phyloP scores from a whole-genome alignment of 64 coral and sea anemone species.

The Anthopleura sola region DNA sequence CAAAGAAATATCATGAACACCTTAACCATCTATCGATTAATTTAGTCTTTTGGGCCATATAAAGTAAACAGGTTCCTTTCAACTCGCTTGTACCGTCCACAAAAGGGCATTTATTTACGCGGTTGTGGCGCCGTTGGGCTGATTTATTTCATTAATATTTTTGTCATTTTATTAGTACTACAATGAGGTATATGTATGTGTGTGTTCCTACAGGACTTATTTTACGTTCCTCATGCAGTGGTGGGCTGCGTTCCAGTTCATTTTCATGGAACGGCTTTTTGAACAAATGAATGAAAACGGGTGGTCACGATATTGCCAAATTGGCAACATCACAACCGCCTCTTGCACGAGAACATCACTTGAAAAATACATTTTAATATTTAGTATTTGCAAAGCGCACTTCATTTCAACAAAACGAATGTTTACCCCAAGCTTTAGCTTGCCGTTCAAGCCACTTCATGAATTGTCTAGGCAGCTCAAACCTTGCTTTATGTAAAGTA shows the following conservation, averaged over 20 bases:
- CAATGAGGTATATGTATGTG: conserved; percentile 13
- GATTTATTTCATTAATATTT: conserved; percentile 66
- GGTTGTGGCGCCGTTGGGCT: conserved; percentile 50
- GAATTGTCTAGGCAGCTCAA: neutral
- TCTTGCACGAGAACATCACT: neutral
- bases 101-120: conserved; percentile 63
- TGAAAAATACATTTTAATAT: conserved; percentile 46
- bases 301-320: neutral
- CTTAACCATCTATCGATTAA: conserved; percentile 86
- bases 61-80: conserved; percentile 70
- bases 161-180: conserved; percentile 71
- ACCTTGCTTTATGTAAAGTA: neutral
- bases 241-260: neutral
- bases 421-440: conserved; percentile 24
- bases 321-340: conserved; percentile 28
- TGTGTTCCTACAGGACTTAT: neutral
- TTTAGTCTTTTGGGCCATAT: conserved; percentile 56
- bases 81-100: conserved; percentile 56
- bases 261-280: conserved; percentile 28
- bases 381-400: conserved; percentile 44
- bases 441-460: conserved; percentile 21
- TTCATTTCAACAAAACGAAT: conserved; percentile 46
- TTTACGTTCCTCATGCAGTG: neutral
- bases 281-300: neutral
- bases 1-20: conserved; percentile 72